Percentiles rank a stretch among this genome's conserved stretches.
These are phyloP conservation scores for Leptopilina boulardi DNA, from an alignment of 1,140 invertebrate species.

Conservation along the genomic window DNA sequence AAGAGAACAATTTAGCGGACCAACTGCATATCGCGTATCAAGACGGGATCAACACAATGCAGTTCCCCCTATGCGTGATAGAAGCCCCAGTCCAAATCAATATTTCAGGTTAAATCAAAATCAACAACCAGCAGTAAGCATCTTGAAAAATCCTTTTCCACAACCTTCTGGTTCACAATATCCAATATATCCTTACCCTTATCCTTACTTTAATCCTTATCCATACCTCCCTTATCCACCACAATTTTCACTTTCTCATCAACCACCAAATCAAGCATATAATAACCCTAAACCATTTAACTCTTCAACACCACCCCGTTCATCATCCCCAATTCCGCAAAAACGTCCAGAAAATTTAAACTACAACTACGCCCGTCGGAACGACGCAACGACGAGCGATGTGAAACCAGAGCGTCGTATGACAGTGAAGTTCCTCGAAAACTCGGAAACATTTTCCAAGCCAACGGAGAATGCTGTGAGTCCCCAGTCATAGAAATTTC, in stretches of 20 bases:
- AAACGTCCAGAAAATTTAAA: neutral
- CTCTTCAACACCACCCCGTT: neutral
- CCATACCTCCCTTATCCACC: neutral
- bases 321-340: neutral
- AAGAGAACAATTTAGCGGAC: neutral
- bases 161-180: neutral
- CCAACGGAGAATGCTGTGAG: neutral
- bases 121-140: neutral
- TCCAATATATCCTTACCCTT: neutral
- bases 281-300: neutral
- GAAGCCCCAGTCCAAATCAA: no score
- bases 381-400: no score
- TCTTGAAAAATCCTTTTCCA: neutral
- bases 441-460: neutral
- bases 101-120: neutral
- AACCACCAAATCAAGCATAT: neutral
- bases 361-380: no score
- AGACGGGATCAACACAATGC: neutral
- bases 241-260: neutral
- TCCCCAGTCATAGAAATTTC: conserved; percentile 3
- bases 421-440: neutral
- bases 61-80: neutral
- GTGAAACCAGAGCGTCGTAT: neutral
- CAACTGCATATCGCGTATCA: neutral
- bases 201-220: neutral